Evolutionary conservation across 2,888 invertebrate species (phyloP).

Genomic region (Apotomis betuletana): DNA sequence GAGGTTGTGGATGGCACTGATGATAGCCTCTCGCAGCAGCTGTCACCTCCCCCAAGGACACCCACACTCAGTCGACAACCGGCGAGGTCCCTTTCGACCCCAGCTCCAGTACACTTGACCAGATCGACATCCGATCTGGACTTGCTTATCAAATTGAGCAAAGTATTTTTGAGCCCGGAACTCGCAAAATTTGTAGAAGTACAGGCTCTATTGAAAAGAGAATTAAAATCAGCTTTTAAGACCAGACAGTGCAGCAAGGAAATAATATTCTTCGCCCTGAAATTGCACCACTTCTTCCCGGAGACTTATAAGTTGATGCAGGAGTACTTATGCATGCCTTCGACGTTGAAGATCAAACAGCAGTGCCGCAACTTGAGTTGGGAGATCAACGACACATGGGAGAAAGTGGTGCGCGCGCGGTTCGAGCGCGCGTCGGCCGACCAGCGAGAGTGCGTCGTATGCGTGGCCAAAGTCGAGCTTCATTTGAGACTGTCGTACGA

Average conservation of each 20-base stretch:
- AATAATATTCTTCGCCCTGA: conserved; percentile 1
- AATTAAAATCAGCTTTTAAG: background rate
- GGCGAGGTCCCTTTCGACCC: background rate
- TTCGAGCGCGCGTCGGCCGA: background rate
- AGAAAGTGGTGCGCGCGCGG: conserved; percentile 10
- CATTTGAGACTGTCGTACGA: conserved; percentile 6
- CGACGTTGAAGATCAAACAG: conserved; percentile 15
- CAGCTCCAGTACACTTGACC: background rate
- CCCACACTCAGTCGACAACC: no score
- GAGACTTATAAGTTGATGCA: conserved; percentile 14
- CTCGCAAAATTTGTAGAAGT: conserved; percentile 16
- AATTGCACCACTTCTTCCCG: conserved; percentile 11
- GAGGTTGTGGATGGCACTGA: background rate
- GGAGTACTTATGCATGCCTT: conserved; percentile 7
- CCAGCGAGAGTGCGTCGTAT: conserved; percentile 19
- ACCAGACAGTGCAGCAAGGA: background rate
- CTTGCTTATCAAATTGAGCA: conserved; percentile 8
- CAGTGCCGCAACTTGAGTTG: conserved; percentile 8
- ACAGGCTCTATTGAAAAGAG: background rate
- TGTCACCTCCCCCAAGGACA: no score
- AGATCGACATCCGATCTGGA: background rate
- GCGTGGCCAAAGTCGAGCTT: conserved; percentile 14
- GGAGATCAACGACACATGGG: conserved; percentile 5
- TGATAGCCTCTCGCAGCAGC: background rate
- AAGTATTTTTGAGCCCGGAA: conserved; percentile 18